Evolutionary conservation across 2,888 invertebrate genomes (phyloP).

Genomic region (Acrobasis suavella): DNA sequence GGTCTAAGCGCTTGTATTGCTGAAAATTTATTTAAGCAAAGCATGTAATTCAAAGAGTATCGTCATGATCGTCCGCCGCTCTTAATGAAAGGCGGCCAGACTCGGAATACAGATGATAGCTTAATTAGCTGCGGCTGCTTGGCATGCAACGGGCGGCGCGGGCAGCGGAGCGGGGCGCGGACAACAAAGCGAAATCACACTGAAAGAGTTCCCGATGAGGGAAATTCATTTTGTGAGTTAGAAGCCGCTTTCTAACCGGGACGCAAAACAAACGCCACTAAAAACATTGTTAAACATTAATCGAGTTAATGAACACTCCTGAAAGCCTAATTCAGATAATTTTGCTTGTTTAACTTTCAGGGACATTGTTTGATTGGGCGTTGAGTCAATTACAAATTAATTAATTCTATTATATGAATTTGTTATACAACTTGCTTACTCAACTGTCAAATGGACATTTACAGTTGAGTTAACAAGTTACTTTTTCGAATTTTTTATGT

Average conservation of each 20-base stretch:
- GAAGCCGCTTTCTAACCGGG: neutral
- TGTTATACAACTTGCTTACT: too few relatives aligned
- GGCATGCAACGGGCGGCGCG: neutral
- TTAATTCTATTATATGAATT: too few relatives aligned
- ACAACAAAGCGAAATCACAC: constrained; percentile 7
- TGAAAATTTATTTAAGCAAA: neutral
- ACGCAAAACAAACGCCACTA: constrained; percentile 5
- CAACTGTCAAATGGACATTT: too few relatives aligned
- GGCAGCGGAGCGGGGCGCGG: neutral
- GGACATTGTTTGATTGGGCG: neutral
- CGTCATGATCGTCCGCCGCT: neutral
- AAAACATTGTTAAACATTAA: constrained; percentile 17
- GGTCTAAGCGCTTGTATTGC: too few relatives aligned
- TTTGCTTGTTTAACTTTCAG: constrained; percentile 7
- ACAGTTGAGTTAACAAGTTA: too few relatives aligned
- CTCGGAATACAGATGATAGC: constrained; percentile 13
- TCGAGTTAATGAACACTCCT: constrained; percentile 5
- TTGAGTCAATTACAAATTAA: too few relatives aligned
- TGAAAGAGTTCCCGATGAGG: neutral
- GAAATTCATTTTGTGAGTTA: constrained; percentile 6
- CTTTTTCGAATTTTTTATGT: too few relatives aligned
- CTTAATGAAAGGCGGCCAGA: neutral
- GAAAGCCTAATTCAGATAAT: neutral
- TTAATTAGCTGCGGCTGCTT: constrained; percentile 8
- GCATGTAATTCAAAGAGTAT: neutral